phyloP scores from a whole-genome alignment of 1,140 invertebrate genomes.

The Gonioctena quinquepunctata region DNA sequence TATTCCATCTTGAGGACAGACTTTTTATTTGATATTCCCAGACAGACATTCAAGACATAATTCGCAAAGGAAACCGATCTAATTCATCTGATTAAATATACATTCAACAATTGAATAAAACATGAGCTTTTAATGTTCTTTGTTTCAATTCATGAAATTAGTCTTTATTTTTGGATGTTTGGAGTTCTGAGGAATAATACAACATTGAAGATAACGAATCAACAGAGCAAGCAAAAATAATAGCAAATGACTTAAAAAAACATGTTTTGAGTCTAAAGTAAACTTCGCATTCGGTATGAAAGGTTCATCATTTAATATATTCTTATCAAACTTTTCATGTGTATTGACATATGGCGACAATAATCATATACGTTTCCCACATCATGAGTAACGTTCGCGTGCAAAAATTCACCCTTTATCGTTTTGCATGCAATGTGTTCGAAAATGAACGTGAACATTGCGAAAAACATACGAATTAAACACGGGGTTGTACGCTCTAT shows the following conservation, averaged over 20 bases:
- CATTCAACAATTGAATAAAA: not conserved
- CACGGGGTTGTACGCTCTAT: not conserved
- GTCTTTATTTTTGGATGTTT: not conserved
- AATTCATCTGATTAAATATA: not conserved
- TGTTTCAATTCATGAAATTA: not conserved
- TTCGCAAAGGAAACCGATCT: too few relatives aligned
- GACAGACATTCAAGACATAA: too few relatives aligned
- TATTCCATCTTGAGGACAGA: too few relatives aligned
- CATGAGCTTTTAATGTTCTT: not conserved
- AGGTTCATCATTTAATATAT: not conserved
- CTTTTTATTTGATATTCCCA: too few relatives aligned
- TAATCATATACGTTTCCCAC: not conserved
- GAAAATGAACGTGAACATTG: not conserved
- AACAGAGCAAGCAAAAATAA: too few relatives aligned
- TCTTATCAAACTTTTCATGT: not conserved
- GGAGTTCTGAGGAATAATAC: not conserved
- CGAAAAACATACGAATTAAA: not conserved
- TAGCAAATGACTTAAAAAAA: too few relatives aligned
- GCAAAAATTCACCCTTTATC: not conserved
- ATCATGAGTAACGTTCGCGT: not conserved
- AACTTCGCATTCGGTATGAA: too few relatives aligned
- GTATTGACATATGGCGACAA: not conserved
- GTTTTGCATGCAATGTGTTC: not conserved
- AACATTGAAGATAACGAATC: not conserved
- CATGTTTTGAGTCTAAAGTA: too few relatives aligned